Evolutionary conservation across 2,888 invertebrate genomes (phyloP).

Genomic region (Eulithis testata): DNA sequence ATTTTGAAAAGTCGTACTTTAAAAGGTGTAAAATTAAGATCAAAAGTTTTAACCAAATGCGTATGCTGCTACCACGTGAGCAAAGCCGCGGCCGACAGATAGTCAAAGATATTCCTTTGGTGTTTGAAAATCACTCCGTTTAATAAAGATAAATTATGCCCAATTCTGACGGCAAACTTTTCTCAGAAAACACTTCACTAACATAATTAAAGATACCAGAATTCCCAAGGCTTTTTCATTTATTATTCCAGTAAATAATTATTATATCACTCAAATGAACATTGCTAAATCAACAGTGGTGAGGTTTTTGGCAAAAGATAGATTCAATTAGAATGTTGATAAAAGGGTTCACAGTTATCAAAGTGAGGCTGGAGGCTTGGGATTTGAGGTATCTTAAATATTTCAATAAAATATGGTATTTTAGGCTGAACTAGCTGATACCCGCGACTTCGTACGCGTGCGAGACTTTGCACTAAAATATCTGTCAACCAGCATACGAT

Average conservation of each 20-base stretch:
- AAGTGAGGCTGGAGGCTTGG: constrained; percentile 27
- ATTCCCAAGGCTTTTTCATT: background rate
- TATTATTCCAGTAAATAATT: constrained; percentile 20
- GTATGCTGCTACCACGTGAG: no score
- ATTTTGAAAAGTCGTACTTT: no score
- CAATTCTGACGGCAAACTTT: background rate
- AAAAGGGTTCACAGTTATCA: constrained; percentile 48
- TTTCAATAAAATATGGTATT: background rate
- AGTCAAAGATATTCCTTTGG: no score
- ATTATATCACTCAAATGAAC: constrained; percentile 27
- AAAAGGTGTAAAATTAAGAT: no score
- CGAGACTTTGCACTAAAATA: no score
- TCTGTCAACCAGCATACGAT: no score
- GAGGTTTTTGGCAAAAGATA: constrained; percentile 35
- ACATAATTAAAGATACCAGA: constrained; percentile 8
- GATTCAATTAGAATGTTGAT: constrained; percentile 59
- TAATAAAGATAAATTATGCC: no score
- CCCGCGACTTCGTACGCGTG: no score
- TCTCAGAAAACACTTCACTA: background rate
- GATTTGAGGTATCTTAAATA: constrained; percentile 5
- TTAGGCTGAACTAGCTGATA: no score
- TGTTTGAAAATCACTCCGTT: no score
- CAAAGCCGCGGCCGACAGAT: no score
- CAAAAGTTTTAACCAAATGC: no score
- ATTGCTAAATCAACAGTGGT: constrained; percentile 18